phyloP scores from a whole-genome alignment of 1,140 invertebrate species.

The Bathynomus jamesi region DNA sequence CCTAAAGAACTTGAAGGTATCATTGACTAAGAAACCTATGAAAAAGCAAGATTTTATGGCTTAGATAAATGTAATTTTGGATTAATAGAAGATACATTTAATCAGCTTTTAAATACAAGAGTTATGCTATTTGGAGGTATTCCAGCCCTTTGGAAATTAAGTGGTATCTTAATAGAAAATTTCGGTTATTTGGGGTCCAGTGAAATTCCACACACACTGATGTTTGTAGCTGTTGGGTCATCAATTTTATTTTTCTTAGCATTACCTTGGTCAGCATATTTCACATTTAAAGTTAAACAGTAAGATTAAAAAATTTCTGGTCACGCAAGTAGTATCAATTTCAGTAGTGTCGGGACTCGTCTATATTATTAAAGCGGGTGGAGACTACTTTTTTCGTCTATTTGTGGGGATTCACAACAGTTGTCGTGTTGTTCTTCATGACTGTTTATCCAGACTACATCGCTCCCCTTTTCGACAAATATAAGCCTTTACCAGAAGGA shows the following conservation, averaged over 20 bases:
- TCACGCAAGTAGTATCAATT: slow-evolving; percentile 65
- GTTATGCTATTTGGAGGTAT: slow-evolving; percentile 44
- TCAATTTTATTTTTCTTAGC: slow-evolving; percentile 62
- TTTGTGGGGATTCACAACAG: slow-evolving; percentile 81
- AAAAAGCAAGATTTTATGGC: slow-evolving; percentile 75
- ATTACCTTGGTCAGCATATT: slow-evolving; percentile 80
- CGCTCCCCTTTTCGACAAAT: slow-evolving; percentile 97
- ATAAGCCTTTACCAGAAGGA: slow-evolving; percentile 89
- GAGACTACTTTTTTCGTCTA: slow-evolving; percentile 91
- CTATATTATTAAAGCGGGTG: slow-evolving; percentile 75
- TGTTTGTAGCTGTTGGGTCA: slow-evolving; percentile 67
- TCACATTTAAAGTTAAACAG: slow-evolving; percentile 91
- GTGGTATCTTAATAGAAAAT: slow-evolving; percentile 48
- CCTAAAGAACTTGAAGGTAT: slow-evolving; percentile 64
- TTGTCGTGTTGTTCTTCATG: slow-evolving; percentile 66
- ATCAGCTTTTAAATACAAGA: slow-evolving; percentile 58
- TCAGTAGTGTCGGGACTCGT: slow-evolving; percentile 74
- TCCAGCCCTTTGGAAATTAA: slow-evolving; percentile 55
- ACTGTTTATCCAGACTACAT: slow-evolving; percentile 95
- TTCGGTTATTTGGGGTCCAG: slow-evolving; percentile 51
- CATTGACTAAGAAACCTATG: slow-evolving; percentile 73
- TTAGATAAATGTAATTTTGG: slow-evolving; percentile 74
- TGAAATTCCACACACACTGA: slow-evolving; percentile 65
- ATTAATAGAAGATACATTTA: slow-evolving; percentile 62
- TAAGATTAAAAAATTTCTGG: slow-evolving; percentile 74